Conservation (phyloP, 2,113 vertebrate species). For the Hyperopisus bebe region DNA sequence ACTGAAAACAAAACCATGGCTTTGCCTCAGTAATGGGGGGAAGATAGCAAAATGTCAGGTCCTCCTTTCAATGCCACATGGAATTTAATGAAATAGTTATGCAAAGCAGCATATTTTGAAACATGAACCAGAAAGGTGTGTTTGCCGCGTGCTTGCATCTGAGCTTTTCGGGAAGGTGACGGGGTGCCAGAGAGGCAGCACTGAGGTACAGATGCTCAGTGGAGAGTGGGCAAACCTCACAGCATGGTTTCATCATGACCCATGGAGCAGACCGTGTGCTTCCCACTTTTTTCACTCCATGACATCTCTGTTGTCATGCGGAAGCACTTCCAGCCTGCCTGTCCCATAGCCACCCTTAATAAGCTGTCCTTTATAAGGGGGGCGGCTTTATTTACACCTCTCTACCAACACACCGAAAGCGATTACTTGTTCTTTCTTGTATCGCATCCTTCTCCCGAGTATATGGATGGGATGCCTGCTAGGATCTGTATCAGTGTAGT, state of each 20-base stretch:
- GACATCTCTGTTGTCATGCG: constrained; percentile 19
- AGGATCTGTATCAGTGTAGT: constrained; percentile 17
- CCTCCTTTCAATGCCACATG: background rate
- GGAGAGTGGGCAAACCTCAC: background rate
- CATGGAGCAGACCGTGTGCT: background rate
- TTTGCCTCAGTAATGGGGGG: background rate
- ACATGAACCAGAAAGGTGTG: background rate
- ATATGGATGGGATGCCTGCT: background rate
- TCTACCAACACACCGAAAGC: background rate
- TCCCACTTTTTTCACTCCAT: background rate
- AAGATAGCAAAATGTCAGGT: background rate
- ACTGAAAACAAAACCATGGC: background rate
- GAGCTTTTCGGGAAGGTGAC: background rate
- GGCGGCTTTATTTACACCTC: constrained; percentile 2
- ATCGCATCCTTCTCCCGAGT: background rate
- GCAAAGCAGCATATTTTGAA: background rate
- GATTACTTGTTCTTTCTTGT: constrained; percentile 19
- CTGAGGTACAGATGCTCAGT: background rate
- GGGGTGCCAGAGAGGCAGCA: background rate
- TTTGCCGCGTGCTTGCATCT: background rate
- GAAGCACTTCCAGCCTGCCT: constrained; percentile 10
- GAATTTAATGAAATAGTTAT: background rate
- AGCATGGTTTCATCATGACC: background rate
- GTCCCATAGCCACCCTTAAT: constrained; percentile 7
- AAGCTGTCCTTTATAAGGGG: background rate